Conservation (phyloP, 1,140 invertebrate species). For the Onthophagus taurus region DNA sequence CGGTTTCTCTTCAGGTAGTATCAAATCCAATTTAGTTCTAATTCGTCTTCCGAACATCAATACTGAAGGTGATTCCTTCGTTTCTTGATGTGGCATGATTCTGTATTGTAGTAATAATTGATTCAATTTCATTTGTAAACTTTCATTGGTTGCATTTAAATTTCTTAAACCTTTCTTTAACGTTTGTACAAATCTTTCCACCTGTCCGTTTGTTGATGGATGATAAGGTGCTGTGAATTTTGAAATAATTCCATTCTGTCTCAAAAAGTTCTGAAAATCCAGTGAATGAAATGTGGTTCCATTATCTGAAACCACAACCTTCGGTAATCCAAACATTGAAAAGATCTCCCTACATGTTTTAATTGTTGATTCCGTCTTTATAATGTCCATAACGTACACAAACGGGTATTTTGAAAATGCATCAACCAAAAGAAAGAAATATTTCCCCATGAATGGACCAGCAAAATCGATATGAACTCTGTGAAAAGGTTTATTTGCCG, state of each 20-base stretch:
- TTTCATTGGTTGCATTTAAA: too few relatives aligned
- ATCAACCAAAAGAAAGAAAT: constrained; percentile 8
- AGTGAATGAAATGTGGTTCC: background rate
- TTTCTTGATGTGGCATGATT: too few relatives aligned
- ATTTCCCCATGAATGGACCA: background rate
- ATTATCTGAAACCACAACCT: constrained; percentile 4
- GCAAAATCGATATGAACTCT: constrained; percentile 8
- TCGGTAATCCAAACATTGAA: background rate
- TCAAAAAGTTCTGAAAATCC: constrained; percentile 1
- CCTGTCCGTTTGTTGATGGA: background rate
- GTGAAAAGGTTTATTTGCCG: background rate
- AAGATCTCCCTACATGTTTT: background rate
- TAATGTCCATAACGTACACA: background rate
- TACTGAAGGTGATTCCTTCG: too few relatives aligned
- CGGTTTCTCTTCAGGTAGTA: too few relatives aligned
- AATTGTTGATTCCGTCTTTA: background rate
- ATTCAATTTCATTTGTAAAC: too few relatives aligned
- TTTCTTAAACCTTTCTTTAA: too few relatives aligned
- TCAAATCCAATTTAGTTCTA: too few relatives aligned
- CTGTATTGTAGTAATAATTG: too few relatives aligned
- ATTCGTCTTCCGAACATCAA: too few relatives aligned
- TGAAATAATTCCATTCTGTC: background rate
- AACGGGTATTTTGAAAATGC: constrained; percentile 1
- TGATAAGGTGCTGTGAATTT: background rate
- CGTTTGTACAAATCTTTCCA: constrained; percentile 1